These are phyloP conservation scores for Haplochromis burtoni DNA, from an alignment of 2,113 vertebrate species.

Conservation along the genomic window DNA sequence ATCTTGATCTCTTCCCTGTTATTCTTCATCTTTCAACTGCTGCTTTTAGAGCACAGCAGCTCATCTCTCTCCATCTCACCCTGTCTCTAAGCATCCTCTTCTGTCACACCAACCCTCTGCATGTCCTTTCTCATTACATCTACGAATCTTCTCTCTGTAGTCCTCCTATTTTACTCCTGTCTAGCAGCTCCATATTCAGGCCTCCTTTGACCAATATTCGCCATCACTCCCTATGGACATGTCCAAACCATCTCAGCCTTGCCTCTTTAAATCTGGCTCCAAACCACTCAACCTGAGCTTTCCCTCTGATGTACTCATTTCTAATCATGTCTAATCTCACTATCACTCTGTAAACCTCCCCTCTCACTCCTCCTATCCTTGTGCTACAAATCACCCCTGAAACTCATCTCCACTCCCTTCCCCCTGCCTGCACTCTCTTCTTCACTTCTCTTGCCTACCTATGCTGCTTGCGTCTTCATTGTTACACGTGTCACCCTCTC, in stretches of 20 bases:
- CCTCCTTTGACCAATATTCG: background rate
- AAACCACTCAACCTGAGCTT: background rate
- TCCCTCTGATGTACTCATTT: background rate
- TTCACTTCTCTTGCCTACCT: background rate
- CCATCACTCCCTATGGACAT: background rate
- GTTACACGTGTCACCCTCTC: background rate
- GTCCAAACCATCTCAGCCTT: background rate
- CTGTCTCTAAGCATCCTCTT: background rate
- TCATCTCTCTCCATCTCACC: background rate
- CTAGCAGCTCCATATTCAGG: fast-evolving
- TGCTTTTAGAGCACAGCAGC: background rate
- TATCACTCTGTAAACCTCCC: background rate
- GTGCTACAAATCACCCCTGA: background rate
- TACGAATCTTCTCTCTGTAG: background rate
- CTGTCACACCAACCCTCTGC: background rate
- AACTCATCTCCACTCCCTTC: background rate
- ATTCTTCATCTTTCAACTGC: background rate
- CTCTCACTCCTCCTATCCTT: background rate
- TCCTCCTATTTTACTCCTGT: background rate
- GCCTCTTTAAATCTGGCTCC: background rate
- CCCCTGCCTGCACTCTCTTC: background rate
- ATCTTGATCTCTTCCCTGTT: background rate
- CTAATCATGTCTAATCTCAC: background rate
- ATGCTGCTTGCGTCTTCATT: background rate
- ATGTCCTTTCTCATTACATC: background rate